A percentile compares a stretch with the other conserved stretches of the same genome.
phyloP scores from a whole-genome alignment of 2,888 invertebrate genomes.

The Plebejus anna region DNA sequence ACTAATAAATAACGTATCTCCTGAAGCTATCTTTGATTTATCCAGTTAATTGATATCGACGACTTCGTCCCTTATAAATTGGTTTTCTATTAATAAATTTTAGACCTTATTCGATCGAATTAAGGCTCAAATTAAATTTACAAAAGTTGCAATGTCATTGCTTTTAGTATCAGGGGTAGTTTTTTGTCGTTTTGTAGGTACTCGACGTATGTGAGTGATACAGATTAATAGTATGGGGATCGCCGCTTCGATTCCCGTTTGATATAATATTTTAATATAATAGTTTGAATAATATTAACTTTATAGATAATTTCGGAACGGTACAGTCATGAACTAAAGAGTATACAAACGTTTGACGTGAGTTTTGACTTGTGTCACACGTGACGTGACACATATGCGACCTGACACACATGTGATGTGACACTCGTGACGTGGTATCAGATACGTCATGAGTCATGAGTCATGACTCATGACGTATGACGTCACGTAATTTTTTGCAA shows the following conservation, averaged over 20 bases:
- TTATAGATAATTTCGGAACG: neutral
- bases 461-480: neutral
- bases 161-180: slow-evolving; percentile 33
- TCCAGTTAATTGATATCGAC: slow-evolving; percentile 12
- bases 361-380: neutral
- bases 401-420: neutral
- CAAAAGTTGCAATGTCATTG: slow-evolving; percentile 37
- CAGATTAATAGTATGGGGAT: slow-evolving; percentile 27
- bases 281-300: neutral
- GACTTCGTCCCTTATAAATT: slow-evolving; percentile 8
- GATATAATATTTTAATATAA: slow-evolving; percentile 15
- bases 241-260: slow-evolving; percentile 19
- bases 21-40: slow-evolving; percentile 22
- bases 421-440: neutral
- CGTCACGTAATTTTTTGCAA: neutral
- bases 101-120: neutral
- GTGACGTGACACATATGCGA: too few relatives aligned
- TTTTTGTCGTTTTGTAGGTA: slow-evolving; percentile 28
- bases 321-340: neutral
- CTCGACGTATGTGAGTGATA: slow-evolving; percentile 24
- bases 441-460: neutral
- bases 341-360: neutral
- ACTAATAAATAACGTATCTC: neutral
- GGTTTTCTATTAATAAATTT: neutral
- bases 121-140: slow-evolving; percentile 24